Evolutionary conservation across 2,797 vertebrate species (phyloP), one percentile per base, ranked within the genome.

Genomic region (Stomatorhinus walkeri): DNA sequence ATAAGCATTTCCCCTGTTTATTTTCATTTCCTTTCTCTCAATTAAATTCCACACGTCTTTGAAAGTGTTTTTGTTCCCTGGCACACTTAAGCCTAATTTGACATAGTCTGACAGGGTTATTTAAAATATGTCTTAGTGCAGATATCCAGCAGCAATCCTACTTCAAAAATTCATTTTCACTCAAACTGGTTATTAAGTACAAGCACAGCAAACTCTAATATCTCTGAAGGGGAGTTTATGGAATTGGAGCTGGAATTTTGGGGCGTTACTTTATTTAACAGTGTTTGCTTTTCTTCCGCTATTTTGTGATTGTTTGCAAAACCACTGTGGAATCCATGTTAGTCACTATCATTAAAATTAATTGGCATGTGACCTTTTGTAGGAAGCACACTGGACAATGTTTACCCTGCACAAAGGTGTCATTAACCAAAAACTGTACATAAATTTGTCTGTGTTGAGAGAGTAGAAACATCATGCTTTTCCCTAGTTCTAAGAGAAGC

Each of bases 401-500:
- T 87, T 87, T 87, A 36, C 85, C 52, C 46, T 87, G 46, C n/a
- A 19, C 22, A 40, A 54, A 49, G 83, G 9, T 88, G 36, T 72
- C 22, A 89, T 56, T 86, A 49, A 88, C 56, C 89, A 88, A 36
- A 43, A 89, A 88, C 68, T 90, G 87, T 89, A 90, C 84, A 48
- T 91, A 83, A 22, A 90, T 85, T 89, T 90, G 85, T 87, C 90
- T 89, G 85, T 83, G 61, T 79, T 40, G 76, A 85, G 68, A 87
- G 43, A 79, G 87, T 84, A 64, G 36, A 56, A 54, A 88, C 16
- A 52, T 59, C 48, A 79, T 88, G 28, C 76, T 85, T 89, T 88
- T 89, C 56, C 32, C 54, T 28, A 84, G 87, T 24, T 51, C 19
- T 28, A 89, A 72, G 72, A 32, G 19, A 88, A 85, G 48, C 56